Conservation (phyloP, 2,113 vertebrate species). For the Phaethornis superciliosus region DNA sequence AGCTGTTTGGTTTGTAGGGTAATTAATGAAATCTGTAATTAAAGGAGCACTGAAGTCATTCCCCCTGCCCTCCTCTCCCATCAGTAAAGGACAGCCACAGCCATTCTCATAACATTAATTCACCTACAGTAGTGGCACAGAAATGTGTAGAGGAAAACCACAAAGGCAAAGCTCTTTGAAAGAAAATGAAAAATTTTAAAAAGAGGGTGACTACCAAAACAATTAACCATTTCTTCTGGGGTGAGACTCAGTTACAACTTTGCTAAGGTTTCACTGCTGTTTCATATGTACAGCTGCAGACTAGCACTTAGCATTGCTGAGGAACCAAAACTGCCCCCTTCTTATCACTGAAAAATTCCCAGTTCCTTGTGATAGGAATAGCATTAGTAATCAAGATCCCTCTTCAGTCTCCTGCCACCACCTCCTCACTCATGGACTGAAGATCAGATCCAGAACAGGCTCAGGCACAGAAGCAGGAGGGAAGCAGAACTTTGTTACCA, state of each 20-base stretch:
- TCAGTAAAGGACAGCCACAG: conserved; percentile 13
- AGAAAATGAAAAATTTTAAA: neutral
- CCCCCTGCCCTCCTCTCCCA: neutral
- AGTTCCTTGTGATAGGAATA: neutral
- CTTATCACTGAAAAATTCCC: neutral
- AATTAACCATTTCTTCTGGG: neutral
- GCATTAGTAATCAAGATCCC: neutral
- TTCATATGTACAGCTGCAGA: neutral
- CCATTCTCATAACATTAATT: conserved; percentile 10
- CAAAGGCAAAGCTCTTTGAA: neutral
- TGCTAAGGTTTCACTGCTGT: neutral
- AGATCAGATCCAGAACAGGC: neutral
- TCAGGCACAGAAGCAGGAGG: neutral
- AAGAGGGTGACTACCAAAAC: fast-evolving
- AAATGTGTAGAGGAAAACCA: neutral
- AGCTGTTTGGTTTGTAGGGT: conserved; percentile 12
- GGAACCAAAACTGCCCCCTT: neutral
- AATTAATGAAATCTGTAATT: conserved; percentile 56
- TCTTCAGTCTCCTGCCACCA: neutral
- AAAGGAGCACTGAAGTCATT: conserved; percentile 33
- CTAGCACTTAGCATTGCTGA: neutral
- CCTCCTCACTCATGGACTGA: neutral
- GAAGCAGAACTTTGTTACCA: neutral
- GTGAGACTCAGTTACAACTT: neutral
- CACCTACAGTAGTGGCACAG: neutral